A percentile compares a stretch with the other conserved stretches of the same genome.
Evolutionary conservation across 2,888 invertebrate species (phyloP).

Genomic region (Xanthia togata): DNA sequence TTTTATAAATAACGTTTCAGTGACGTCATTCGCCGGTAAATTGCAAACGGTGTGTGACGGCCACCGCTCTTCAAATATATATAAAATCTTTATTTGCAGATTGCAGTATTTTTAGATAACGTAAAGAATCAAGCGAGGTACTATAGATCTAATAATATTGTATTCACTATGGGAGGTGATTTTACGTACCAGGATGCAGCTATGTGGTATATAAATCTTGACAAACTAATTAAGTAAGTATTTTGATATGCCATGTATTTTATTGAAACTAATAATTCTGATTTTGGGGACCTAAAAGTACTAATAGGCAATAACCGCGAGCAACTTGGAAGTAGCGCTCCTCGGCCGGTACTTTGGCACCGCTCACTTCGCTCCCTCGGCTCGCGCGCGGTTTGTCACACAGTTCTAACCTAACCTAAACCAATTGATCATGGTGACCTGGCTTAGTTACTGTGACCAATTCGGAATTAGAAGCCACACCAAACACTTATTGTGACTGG

Average conservation of each 20-base stretch:
- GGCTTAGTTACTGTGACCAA: no score
- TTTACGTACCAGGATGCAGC: conserved; percentile 96
- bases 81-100: conserved; percentile 63
- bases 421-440: background rate
- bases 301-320: background rate
- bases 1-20: background rate
- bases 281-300: background rate
- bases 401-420: background rate
- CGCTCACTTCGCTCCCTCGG: background rate
- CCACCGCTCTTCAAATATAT: background rate
- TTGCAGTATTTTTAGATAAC: conserved; percentile 87
- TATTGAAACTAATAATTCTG: background rate
- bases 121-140: conserved; percentile 89
- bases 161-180: conserved; percentile 97
- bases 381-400: background rate
- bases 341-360: background rate
- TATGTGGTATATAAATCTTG: conserved; percentile 95
- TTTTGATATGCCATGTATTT: background rate
- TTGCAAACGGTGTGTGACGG: background rate
- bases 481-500: no score
- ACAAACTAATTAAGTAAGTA: conserved; percentile 94
- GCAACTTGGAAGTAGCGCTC: background rate
- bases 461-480: no score
- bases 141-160: conserved; percentile 93
- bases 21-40: background rate